phyloP scores from a whole-genome alignment of 2,888 invertebrate species.

The Perizoma flavofasciatum region DNA sequence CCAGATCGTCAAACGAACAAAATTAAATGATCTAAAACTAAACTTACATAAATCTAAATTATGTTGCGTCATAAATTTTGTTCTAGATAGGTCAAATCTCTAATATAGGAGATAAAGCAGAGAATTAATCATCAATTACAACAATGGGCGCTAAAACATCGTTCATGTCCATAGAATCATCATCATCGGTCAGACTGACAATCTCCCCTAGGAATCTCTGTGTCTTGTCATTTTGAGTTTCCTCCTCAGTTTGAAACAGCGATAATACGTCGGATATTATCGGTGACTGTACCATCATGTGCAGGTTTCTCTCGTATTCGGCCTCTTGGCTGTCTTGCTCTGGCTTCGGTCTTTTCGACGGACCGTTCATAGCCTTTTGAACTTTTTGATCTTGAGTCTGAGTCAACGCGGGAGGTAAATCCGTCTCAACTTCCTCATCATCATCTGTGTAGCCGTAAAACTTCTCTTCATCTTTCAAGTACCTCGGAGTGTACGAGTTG shows the following conservation, averaged over 20 bases:
- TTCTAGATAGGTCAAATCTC: too few species aligned
- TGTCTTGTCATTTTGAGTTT: conserved; percentile 31
- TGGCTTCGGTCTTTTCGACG: conserved; percentile 3
- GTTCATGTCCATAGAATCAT: conserved; percentile 56
- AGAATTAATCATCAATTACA: conserved; percentile 58
- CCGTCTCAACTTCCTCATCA: conserved; percentile 53
- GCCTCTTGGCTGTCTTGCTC: conserved; percentile 27
- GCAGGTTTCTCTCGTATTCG: conserved; percentile 50
- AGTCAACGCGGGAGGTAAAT: conserved; percentile 10
- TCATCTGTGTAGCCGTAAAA: conserved; percentile 69
- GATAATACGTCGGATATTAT: conserved; percentile 77
- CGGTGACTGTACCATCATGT: conserved; percentile 64
- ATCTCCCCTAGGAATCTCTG: conserved; percentile 36
- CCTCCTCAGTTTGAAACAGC: conserved; percentile 56
- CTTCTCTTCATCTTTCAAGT: conserved; percentile 72
- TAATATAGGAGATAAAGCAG: background rate
- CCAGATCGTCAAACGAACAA: too few species aligned
- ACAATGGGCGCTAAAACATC: conserved; percentile 48
- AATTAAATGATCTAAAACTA: too few species aligned
- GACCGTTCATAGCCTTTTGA: conserved; percentile 18
- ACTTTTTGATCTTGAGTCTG: conserved; percentile 6
- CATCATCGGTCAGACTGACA: conserved; percentile 59
- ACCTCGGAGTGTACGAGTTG: conserved; percentile 67
- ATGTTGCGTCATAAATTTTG: too few species aligned
- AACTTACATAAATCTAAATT: too few species aligned